Base-by-base conservation (phyloP, 2,888 invertebrate species). In the Lampropteryx suffumata region DNA sequence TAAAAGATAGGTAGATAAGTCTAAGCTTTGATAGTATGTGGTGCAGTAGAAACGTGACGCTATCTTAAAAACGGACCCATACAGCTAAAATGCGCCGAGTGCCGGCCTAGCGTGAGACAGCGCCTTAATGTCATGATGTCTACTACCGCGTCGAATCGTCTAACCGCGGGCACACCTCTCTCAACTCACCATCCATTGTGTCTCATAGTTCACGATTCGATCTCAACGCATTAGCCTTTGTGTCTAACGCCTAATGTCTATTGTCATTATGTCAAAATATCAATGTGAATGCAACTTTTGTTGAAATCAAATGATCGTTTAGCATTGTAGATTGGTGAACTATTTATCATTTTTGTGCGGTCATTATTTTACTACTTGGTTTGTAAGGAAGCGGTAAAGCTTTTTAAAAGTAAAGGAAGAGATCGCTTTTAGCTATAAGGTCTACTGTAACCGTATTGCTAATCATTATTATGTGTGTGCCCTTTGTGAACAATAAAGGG, bases 41-140 rank as follows among this genome's bases (percentile, higher is more conserved):
- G n/a, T n/a, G n/a, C n/a, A n/a, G n/a, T n/a, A n/a, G n/a, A n/a
- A n/a, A n/a, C n/a, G n/a, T n/a, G n/a, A n/a, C n/a, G n/a, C n/a
- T n/a, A n/a, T n/a, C n/a, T n/a, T n/a, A n/a, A n/a, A n/a, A n/a
- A n/a, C n/a, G n/a, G n/a, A n/a, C n/a, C n/a, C n/a, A n/a, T n/a
- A n/a, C n/a, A n/a, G n/a, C n/a, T n/a, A n/a, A n/a, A n/a, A n/a
- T n/a, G n/a, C n/a, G n/a, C n/a, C n/a, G n/a, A n/a, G n/a, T n/a
- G n/a, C n/a, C n/a, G n/a, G n/a, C n/a, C n/a, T n/a, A n/a, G n/a
- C n/a, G n/a, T n/a, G n/a, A n/a, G n/a, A n/a, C n/a, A n/a, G n/a
- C n/a, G 77, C 71, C 61, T 64, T 71, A 65, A 69, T 79, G 80
- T 80, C 78, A 79, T 74, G 79, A 61, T 64, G 70, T 69, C 63